phyloP scores from a whole-genome alignment of 2,797 vertebrate genomes.

The Sebastes wilsoni region DNA sequence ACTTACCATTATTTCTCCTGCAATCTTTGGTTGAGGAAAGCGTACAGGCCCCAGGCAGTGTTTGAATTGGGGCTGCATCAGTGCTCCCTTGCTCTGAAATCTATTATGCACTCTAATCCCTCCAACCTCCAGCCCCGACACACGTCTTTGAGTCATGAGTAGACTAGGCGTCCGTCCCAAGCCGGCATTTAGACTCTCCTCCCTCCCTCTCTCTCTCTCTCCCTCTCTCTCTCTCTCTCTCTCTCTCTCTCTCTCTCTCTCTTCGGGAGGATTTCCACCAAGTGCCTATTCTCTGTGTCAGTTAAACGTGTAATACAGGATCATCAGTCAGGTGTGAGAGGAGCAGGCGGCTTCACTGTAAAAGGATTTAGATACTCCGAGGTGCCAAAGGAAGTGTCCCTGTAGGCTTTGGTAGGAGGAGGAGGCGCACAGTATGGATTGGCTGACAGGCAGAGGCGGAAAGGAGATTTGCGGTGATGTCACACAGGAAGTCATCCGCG shows the following conservation, averaged over 20 bases:
- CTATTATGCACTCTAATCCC: slow-evolving; percentile 78
- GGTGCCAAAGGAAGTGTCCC: slow-evolving; percentile 59
- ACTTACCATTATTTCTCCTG: slow-evolving; percentile 75
- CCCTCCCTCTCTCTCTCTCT: not conserved
- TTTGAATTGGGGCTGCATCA: slow-evolving; percentile 76
- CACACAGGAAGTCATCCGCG: slow-evolving; percentile 60
- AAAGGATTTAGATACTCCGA: slow-evolving; percentile 65
- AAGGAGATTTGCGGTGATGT: slow-evolving; percentile 62
- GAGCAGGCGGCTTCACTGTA: slow-evolving; percentile 63
- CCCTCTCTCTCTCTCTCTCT: not conserved
- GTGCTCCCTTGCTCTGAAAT: slow-evolving; percentile 69
- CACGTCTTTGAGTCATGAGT: slow-evolving; percentile 71
- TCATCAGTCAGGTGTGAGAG: slow-evolving; percentile 70
- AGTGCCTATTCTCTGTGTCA: slow-evolving; percentile 60
- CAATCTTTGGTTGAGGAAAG: slow-evolving; percentile 77
- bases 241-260: not conserved
- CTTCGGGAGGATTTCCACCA: slow-evolving; percentile 58
- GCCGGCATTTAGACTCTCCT: slow-evolving; percentile 59
- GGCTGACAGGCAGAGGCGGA: slow-evolving; percentile 26
- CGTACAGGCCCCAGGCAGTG: slow-evolving; percentile 69
- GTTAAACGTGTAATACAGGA: slow-evolving; percentile 67
- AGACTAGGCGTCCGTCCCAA: slow-evolving; percentile 61
- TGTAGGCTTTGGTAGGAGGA: slow-evolving; percentile 38
- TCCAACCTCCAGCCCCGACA: slow-evolving; percentile 63
- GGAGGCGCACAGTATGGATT: slow-evolving; percentile 51